A percentile compares a stretch with the other conserved stretches of the same genome.
Evolutionary conservation across 2,113 vertebrate genomes (phyloP).

Genomic region (Phrynosoma platyrhinos): DNA sequence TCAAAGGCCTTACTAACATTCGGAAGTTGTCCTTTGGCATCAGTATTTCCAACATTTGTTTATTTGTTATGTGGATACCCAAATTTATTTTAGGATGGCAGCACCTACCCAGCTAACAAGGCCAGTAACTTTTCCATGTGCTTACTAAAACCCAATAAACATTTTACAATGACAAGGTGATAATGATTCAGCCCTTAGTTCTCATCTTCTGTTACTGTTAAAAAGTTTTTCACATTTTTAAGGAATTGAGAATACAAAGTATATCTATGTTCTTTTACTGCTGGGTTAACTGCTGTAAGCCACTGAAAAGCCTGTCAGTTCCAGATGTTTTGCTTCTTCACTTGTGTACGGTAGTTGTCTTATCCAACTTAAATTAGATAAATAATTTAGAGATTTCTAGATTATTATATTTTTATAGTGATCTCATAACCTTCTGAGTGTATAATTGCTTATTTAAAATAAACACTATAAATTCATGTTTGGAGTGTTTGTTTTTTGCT

Average conservation of each 20-base stretch:
- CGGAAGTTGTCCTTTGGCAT: background rate
- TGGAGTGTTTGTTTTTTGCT: background rate
- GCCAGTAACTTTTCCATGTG: no score
- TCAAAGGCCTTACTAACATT: background rate
- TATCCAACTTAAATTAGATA: background rate
- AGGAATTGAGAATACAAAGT: background rate
- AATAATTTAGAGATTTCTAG: background rate
- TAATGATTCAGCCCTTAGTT: no score
- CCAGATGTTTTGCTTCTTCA: background rate
- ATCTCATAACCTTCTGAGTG: background rate
- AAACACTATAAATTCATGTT: background rate
- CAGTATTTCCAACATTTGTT: background rate
- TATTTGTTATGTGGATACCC: background rate
- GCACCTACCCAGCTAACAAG: no score
- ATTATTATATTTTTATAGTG: background rate
- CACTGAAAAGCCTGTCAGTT: background rate
- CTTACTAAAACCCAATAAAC: no score
- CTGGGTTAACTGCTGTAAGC: background rate
- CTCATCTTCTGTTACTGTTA: background rate
- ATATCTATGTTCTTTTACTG: background rate
- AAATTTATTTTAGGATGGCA: background rate
- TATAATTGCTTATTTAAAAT: background rate
- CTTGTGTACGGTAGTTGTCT: background rate
- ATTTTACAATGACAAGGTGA: no score
- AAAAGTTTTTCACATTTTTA: background rate